These are phyloP conservation scores for Abramis brama DNA, from an alignment of 2,113 vertebrate genomes.

Conservation along the genomic window DNA sequence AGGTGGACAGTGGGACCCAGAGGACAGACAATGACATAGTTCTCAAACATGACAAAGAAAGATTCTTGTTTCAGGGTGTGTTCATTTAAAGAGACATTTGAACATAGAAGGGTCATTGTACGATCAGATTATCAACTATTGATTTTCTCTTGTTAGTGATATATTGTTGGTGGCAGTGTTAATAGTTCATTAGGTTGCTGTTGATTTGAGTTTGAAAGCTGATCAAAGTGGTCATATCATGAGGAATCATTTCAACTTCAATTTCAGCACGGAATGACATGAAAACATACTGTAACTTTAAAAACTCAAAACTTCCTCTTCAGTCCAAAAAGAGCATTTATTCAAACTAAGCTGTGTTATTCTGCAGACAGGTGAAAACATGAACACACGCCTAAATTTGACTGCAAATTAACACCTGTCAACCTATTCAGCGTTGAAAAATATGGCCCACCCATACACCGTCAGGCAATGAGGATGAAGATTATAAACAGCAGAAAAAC, in stretches of 20 bases:
- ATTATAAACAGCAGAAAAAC: background rate
- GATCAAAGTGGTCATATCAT: background rate
- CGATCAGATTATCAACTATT: background rate
- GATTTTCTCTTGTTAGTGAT: constrained; percentile 7
- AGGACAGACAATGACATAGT: background rate
- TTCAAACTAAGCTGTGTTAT: background rate
- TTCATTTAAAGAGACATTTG: background rate
- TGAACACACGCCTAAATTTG: background rate
- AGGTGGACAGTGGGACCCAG: background rate
- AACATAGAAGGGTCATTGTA: background rate
- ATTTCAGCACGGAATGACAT: too few relatives aligned
- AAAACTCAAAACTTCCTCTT: background rate
- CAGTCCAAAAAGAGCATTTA: background rate
- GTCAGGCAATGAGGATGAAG: background rate
- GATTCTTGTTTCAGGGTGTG: background rate
- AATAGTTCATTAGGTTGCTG: constrained; percentile 1
- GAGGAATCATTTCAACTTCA: background rate
- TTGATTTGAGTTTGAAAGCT: background rate
- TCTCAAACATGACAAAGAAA: background rate
- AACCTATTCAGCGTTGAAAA: background rate
- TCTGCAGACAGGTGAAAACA: background rate
- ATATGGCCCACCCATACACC: background rate
- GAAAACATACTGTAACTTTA: background rate
- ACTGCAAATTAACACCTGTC: too few relatives aligned
- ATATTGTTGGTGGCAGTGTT: background rate